Conservation (phyloP, 2,888 invertebrate species). For the Dendrolimus pini region DNA sequence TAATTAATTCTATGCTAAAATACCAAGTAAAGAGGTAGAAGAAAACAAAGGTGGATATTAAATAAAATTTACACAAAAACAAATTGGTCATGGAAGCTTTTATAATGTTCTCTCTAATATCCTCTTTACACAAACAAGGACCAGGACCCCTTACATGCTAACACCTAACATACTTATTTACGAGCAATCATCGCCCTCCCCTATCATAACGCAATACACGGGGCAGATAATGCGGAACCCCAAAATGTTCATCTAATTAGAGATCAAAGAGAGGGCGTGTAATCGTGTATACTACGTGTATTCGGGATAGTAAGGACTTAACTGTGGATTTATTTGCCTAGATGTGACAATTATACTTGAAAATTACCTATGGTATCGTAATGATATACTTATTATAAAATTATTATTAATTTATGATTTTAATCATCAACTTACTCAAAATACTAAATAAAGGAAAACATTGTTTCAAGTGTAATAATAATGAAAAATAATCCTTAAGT, state of each 20-base stretch:
- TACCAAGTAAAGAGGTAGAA: no score
- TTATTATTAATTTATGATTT: no score
- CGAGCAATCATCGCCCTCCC: conserved; percentile 42
- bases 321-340: conserved; percentile 15
- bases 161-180: conserved; percentile 50
- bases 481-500: no score
- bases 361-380: no score
- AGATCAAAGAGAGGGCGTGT: conserved; percentile 72
- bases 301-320: conserved; percentile 28
- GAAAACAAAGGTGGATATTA: no score
- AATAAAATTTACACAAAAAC: no score
- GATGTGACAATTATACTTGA: conserved; percentile 24
- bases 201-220: conserved; percentile 27
- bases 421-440: no score
- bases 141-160: conserved; percentile 16
- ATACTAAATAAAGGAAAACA: no score
- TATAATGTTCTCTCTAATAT: not conserved
- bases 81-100: no score
- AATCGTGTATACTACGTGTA: conserved; percentile 57
- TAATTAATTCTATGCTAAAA: no score
- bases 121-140: conserved; percentile 10
- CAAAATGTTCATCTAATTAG: conserved; percentile 75
- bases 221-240: conserved; percentile 54
- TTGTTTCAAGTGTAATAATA: no score
- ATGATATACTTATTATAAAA: no score